Evolutionary conservation across 1,140 invertebrate species (phyloP).

Genomic region (Kradibia gibbosae): DNA sequence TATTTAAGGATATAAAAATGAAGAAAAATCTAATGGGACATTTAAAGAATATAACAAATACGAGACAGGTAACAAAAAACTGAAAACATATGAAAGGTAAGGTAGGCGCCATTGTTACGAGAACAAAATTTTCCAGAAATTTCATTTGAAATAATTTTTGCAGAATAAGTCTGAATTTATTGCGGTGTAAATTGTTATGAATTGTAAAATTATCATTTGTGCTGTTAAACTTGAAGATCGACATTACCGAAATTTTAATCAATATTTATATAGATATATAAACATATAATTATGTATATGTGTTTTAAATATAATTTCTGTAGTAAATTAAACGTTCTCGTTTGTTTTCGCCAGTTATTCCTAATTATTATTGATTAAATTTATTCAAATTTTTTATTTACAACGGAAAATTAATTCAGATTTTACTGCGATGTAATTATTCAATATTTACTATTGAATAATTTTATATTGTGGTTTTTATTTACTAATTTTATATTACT

Average conservation of each 20-base stretch:
- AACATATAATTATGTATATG: too few species aligned
- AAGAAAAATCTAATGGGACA: not conserved
- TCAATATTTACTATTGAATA: too few species aligned
- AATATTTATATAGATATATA: too few species aligned
- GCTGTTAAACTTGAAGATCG: too few species aligned
- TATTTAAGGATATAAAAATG: not conserved
- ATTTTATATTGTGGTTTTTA: too few species aligned
- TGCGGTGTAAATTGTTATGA: conserved; percentile 1
- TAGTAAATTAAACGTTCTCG: not conserved
- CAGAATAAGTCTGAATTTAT: not conserved
- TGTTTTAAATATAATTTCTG: too few species aligned
- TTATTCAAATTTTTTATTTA: not conserved
- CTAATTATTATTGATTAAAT: not conserved
- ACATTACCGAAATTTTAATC: not conserved
- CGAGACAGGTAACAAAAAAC: not conserved
- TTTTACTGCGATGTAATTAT: too few species aligned
- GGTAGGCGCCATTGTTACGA: conserved; percentile 9
- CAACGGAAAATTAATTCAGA: not conserved
- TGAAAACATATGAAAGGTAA: too few species aligned
- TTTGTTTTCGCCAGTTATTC: not conserved
- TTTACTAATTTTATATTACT: too few species aligned
- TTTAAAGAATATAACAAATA: not conserved
- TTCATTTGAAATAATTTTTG: conserved; percentile 13
- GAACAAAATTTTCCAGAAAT: conserved; percentile 15
- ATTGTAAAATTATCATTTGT: too few species aligned